Evolutionary conservation across 2,797 vertebrate genomes (phyloP), one percentile per base, ranked within the genome.

Genomic region (Onychomys leucogaster): DNA sequence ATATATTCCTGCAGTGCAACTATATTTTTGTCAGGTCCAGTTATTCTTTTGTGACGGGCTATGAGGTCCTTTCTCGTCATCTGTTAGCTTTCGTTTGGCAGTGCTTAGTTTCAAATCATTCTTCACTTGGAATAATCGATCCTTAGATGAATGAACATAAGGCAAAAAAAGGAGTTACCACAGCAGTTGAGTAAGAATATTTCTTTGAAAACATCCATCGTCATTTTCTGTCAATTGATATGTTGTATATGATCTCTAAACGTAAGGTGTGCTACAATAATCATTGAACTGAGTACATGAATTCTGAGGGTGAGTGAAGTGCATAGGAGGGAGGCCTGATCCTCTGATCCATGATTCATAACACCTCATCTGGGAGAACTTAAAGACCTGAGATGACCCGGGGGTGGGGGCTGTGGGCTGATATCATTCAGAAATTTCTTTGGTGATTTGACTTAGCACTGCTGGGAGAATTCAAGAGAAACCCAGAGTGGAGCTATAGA

Each of bases 1-100:
- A 75, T 97, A 93, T 96, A 89, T 95, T 96, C 89, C 87, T 96
- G 94, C 13, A 46, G 52, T 84, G 86, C 52, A 77, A 37, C 87
- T 94, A 32, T 37, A 87, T 85, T 96, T 90, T 91, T 96, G 73
- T 94, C 76, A 96, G 85, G 32, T 96, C 78, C 61, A 67, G 76
- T 96, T 95, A 86, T 88, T 95, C 59, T 90, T 95, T 94, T 89
- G 55, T 86, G 57, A 92, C 71, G 80, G 94, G 10, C 32, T 61
- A 67, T 93, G 84, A 95, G 32, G 46, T 90, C 87, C 41, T 84
- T 76, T 96, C 71, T 63, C 77, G 75, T 91, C 65, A 75, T 88
- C 49, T 19, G 85, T 95, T 55, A 89, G 75, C 59, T 92, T 96
- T 49, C 96, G 32, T 46, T 82, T 96, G 77, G 89, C 76, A 89